Conservation (phyloP, 2,797 vertebrate species). For the Novumbra hubbsi region DNA sequence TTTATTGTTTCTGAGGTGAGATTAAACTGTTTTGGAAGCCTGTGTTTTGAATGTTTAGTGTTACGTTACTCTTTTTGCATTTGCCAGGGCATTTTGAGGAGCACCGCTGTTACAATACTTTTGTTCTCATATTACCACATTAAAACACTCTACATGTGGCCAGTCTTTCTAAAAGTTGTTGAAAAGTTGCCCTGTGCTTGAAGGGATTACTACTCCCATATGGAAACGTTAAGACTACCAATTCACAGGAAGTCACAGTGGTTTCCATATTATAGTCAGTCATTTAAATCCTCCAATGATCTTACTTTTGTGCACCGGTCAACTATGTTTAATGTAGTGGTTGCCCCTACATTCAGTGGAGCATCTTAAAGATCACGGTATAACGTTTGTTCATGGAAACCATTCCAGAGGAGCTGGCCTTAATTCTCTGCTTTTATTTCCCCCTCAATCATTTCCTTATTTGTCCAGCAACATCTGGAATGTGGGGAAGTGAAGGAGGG, state of each 20-base stretch:
- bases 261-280: constrained; percentile 8
- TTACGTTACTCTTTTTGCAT: not conserved
- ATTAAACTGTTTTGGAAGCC: not conserved
- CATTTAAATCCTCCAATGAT: constrained; percentile 2
- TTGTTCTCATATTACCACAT: not conserved
- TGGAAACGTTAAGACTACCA: not conserved
- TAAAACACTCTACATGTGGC: not conserved
- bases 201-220: constrained; percentile 15
- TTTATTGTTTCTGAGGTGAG: too few relatives aligned
- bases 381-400: constrained; percentile 3
- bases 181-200: constrained; percentile 11
- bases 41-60: not conserved
- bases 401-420: constrained; percentile 24
- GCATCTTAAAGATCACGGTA: constrained; percentile 26
- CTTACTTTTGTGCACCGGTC: not conserved
- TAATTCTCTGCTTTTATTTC: constrained; percentile 38
- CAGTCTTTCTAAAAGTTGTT: constrained; percentile 7
- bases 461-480: constrained; percentile 35
- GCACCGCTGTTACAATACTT: not conserved
- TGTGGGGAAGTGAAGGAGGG: constrained; percentile 10
- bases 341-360: constrained; percentile 20
- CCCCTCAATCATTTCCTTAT: constrained; percentile 28
- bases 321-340: not conserved
- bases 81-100: not conserved
- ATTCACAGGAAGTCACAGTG: constrained; percentile 4